phyloP scores from a whole-genome alignment of 2,888 invertebrate genomes.

The Ceriagrion tenellum region DNA sequence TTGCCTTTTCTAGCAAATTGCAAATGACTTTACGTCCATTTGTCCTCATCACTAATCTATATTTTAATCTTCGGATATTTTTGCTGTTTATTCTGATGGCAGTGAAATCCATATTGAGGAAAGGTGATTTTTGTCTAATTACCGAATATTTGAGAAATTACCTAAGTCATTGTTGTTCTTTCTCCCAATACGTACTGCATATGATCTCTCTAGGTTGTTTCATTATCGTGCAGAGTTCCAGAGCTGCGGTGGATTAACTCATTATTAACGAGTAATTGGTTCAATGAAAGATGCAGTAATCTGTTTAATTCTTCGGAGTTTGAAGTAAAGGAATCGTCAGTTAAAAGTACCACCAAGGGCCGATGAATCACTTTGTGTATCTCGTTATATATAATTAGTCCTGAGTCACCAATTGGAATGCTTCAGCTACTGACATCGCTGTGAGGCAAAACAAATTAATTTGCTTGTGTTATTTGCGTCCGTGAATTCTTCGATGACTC shows the following conservation, averaged over 20 bases:
- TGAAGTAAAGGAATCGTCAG: not conserved
- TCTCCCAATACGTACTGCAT: not conserved
- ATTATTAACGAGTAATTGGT: not conserved
- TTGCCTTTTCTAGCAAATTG: no score
- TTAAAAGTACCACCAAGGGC: not conserved
- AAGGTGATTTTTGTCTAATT: no score
- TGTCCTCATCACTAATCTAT: no score
- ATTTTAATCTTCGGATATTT: no score
- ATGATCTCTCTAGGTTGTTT: no score
- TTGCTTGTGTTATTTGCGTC: not conserved
- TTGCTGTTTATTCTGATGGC: no score
- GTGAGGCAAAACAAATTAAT: not conserved
- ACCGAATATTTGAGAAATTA: no score
- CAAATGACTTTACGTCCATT: no score
- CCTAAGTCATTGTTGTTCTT: no score
- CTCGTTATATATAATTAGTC: not conserved
- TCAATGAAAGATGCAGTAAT: not conserved
- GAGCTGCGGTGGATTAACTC: not conserved
- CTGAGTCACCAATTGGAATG: not conserved
- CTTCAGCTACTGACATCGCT: not conserved
- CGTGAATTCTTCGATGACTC: not conserved
- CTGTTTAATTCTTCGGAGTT: no score
- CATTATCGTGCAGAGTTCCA: not conserved
- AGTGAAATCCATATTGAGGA: no score
- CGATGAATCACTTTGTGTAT: slow-evolving; percentile 28